These are phyloP conservation scores for Phenganax marumi DNA, from an alignment of 92 coral and sea anemone genomes.

Conservation along the genomic window DNA sequence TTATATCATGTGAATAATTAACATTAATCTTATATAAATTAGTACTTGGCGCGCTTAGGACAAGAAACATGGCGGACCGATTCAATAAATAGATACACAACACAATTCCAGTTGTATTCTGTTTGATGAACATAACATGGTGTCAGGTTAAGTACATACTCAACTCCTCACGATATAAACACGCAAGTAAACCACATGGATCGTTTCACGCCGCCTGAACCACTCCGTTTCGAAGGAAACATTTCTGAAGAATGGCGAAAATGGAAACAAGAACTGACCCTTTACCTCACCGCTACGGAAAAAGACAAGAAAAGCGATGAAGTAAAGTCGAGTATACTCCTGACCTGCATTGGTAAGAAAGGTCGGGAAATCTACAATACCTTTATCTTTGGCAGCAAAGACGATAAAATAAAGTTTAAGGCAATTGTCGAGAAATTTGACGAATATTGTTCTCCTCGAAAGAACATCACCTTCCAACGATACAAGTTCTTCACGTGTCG, in stretches of 20 bases:
- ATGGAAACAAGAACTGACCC: background rate
- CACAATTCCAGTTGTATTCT: background rate
- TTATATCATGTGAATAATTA: background rate
- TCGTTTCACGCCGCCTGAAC: background rate
- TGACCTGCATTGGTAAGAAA: constrained; percentile 40
- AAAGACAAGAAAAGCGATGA: background rate
- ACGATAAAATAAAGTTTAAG: constrained; percentile 40
- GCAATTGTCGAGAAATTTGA: constrained; percentile 35
- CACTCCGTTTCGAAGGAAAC: constrained; percentile 4
- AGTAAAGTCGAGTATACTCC: background rate
- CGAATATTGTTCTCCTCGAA: constrained; percentile 56
- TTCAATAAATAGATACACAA: background rate
- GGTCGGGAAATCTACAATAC: constrained; percentile 54
- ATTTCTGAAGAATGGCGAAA: constrained; percentile 7
- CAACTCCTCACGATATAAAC: background rate
- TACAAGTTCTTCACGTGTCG: constrained; percentile 48
- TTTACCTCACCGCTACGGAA: background rate
- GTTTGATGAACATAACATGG: background rate
- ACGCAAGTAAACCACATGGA: background rate
- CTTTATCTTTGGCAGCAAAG: constrained; percentile 31
- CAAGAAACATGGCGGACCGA: background rate
- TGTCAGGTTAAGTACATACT: background rate
- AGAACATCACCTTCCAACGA: constrained; percentile 52
- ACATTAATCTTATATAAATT: background rate
- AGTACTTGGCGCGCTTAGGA: background rate